Percentiles rank a stretch among this genome's conserved stretches.
phyloP scores from a whole-genome alignment of 2,888 invertebrate genomes.

The Dryocosmus kuriphilus region DNA sequence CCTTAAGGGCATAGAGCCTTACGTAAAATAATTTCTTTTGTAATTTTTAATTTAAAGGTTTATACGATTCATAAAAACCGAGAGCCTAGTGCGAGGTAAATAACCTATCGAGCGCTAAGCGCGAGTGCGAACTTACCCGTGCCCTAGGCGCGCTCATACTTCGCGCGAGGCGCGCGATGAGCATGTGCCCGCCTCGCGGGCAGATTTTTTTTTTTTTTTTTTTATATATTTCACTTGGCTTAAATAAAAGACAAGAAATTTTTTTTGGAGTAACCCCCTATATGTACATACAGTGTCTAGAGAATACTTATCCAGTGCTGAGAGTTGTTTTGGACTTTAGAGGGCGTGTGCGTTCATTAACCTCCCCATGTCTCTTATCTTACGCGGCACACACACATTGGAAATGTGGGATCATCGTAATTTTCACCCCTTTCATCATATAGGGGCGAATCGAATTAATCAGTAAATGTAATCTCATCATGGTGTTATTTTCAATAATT shows the following conservation, averaged over 20 bases:
- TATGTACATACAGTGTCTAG: background rate
- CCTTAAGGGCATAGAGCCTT: too few species aligned
- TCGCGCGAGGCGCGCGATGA: too few species aligned
- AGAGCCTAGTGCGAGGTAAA: too few species aligned
- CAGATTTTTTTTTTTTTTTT: too few species aligned
- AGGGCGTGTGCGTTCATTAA: conserved; percentile 37
- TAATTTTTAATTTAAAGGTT: too few species aligned
- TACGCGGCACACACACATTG: conserved; percentile 32
- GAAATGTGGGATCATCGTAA: conserved; percentile 18
- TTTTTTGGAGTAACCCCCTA: background rate
- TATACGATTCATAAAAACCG: too few species aligned
- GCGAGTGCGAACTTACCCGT: too few species aligned
- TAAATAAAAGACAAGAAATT: background rate
- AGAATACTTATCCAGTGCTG: conserved; percentile 5
- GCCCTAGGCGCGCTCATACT: too few species aligned
- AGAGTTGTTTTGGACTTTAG: conserved; percentile 36
- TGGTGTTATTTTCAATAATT: background rate
- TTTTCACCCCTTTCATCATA: conserved; percentile 28
- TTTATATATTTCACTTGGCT: background rate
- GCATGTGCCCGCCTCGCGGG: too few species aligned
- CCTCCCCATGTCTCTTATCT: conserved; percentile 43
- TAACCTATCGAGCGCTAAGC: too few species aligned
- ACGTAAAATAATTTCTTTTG: too few species aligned
- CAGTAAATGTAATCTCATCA: conserved; percentile 14
- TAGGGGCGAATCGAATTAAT: conserved; percentile 15